Base-by-base conservation (phyloP, 2,113 vertebrate species). In the Xyrauchen texanus region DNA sequence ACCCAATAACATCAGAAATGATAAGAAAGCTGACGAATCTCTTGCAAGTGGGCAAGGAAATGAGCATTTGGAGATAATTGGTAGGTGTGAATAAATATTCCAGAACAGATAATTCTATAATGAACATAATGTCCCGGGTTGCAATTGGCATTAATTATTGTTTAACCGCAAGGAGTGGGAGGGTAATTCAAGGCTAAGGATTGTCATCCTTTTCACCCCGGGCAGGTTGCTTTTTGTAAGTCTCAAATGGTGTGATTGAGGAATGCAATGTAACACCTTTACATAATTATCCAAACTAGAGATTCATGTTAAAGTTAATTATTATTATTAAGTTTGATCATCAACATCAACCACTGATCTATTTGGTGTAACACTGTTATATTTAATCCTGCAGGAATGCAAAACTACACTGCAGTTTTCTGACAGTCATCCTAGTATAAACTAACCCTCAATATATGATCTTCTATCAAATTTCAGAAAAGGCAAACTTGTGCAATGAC, bases 111-210 rank as follows among this genome's bases (percentile, higher is more conserved):
- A 7, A n/a, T 75, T 42, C 72, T 3, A 42, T 51, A 52, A 52
- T 63, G 58, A 51, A 63, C 49, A 46, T 10, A 34, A 61, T 42
- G 60, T 3, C 52, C 8, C 72, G 7, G 11, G 60, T 52, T 74
- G 51, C 4, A 47, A 62, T 9, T 63, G 7, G 45, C 44, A 49
- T 52, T 52, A 62, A 63, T 72, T 72, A 52, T 16, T 15, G 55
- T 58, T n/a, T 13, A 75, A 63, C 7, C 7, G 3, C 7, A 75
- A 75, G 72, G 72, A 63, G 72, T 75, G 72, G 58, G 51, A 62
- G 46, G 57, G 11, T n/a, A 52, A 75, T 72, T 47, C n/a, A 61
- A n/a, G 15, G 9, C 9, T 72, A 60, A 15, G 4, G n/a, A 7
- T 60, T 60, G 44, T 46, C 21, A 6, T 72, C 55, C 7, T 34